These are phyloP conservation scores for Smittia sp. DNA, from an alignment of 2,888 invertebrate species.

Conservation along the genomic window DNA sequence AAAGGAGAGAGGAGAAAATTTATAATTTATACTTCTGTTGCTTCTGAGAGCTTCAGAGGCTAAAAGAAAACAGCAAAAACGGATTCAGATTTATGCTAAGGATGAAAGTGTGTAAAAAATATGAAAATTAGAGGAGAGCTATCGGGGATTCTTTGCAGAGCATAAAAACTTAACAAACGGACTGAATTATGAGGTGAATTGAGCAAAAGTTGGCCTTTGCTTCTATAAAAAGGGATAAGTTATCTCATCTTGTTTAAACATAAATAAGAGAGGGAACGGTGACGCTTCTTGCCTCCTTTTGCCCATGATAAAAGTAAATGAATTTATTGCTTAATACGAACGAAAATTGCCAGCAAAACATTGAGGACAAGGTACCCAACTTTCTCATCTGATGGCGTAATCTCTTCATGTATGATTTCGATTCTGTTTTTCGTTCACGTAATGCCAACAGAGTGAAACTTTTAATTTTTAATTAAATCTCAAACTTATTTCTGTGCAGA, in stretches of 20 bases:
- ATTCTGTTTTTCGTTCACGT: neutral
- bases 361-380: no score
- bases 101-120: neutral
- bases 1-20: conserved; percentile 5
- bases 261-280: neutral
- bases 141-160: neutral
- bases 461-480: no score
- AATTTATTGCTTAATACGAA: no score
- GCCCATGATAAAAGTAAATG: no score
- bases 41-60: neutral
- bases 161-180: conserved; percentile 12
- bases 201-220: neutral
- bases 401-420: neutral
- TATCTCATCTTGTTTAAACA: conserved; percentile 26
- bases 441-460: no score
- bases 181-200: conserved; percentile 12
- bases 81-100: neutral
- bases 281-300: neutral
- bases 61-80: neutral
- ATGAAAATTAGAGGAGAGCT: neutral
- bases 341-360: no score
- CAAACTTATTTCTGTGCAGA: no score
- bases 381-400: no score
- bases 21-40: conserved; percentile 22
- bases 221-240: conserved; percentile 29